phyloP scores from a whole-genome alignment of 2,888 invertebrate genomes.

The Pyrrhosoma nymphula region DNA sequence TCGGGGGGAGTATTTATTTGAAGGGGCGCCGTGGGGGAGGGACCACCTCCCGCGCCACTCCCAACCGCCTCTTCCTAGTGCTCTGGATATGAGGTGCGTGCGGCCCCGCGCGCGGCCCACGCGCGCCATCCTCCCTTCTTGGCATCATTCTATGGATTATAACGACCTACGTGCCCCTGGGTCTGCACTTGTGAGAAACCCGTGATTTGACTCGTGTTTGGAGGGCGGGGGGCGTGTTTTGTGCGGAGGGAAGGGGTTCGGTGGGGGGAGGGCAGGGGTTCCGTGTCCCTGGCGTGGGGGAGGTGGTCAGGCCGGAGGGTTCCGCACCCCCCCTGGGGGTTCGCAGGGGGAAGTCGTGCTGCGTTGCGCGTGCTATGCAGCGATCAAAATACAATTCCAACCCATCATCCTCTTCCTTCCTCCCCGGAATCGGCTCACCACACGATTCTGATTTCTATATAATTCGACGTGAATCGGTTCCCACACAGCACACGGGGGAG shows the following conservation, averaged over 20 bases:
- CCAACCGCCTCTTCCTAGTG: background rate
- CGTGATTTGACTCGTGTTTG: background rate
- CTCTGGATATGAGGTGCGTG: background rate
- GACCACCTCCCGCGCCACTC: conserved; percentile 23
- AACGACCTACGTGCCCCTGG: background rate
- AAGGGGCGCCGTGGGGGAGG: background rate
- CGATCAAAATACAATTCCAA: conserved; percentile 26
- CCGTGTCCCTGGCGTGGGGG: too few relatives aligned
- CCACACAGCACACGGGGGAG: background rate
- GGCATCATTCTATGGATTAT: background rate
- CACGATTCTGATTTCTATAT: background rate
- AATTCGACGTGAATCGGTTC: background rate
- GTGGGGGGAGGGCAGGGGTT: background rate
- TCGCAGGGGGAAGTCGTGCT: background rate
- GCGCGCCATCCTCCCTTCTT: background rate
- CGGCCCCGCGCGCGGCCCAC: background rate
- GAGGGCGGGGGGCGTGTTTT: background rate
- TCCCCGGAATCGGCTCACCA: background rate
- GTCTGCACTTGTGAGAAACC: conserved; percentile 17
- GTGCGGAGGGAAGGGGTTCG: background rate
- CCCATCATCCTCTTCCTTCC: conserved; percentile 26
- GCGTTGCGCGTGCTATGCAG: background rate
- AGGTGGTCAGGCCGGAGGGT: too few relatives aligned
- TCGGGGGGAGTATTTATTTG: background rate
- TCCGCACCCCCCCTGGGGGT: background rate